A percentile compares a stretch with the other conserved stretches of the same genome.
These are phyloP conservation scores for Chaetops frenatus DNA, from an alignment of 2,113 vertebrate genomes.

Conservation along the genomic window DNA sequence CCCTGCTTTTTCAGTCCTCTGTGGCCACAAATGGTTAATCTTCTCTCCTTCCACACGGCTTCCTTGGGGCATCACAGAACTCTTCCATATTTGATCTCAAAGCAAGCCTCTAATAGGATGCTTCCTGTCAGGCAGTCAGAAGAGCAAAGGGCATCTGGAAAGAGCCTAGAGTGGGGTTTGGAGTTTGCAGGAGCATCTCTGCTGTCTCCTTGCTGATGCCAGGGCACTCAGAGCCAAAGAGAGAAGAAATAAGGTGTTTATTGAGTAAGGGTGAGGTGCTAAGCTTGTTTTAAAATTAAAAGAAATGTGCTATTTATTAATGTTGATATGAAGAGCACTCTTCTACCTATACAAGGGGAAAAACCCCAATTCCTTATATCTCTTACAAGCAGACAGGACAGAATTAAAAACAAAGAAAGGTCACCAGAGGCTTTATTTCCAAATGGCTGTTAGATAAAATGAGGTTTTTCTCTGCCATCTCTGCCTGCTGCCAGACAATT, in stretches of 20 bases:
- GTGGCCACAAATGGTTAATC: not conserved
- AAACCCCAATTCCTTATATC: fast-evolving
- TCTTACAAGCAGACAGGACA: not conserved
- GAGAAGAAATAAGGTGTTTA: not conserved
- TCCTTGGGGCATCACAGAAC: not conserved
- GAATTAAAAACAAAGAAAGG: not conserved
- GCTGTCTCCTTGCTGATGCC: not conserved
- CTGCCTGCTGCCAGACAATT: not conserved
- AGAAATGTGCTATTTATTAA: not conserved
- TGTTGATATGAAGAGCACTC: not conserved
- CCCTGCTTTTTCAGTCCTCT: not conserved
- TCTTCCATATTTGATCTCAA: not conserved
- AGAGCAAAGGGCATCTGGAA: not conserved
- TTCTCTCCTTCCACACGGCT: not conserved
- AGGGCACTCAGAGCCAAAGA: not conserved
- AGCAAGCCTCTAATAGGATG: not conserved
- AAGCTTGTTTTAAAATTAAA: not conserved
- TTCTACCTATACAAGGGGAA: not conserved
- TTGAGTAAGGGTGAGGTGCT: not conserved
- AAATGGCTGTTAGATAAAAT: not conserved
- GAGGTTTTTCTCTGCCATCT: not conserved
- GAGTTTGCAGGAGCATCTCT: not conserved
- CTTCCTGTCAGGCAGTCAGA: not conserved
- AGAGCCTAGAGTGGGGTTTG: not conserved
- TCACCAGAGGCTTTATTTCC: not conserved